Conservation (phyloP, 2,888 invertebrate genomes). For the Syrphus vitripennis region DNA sequence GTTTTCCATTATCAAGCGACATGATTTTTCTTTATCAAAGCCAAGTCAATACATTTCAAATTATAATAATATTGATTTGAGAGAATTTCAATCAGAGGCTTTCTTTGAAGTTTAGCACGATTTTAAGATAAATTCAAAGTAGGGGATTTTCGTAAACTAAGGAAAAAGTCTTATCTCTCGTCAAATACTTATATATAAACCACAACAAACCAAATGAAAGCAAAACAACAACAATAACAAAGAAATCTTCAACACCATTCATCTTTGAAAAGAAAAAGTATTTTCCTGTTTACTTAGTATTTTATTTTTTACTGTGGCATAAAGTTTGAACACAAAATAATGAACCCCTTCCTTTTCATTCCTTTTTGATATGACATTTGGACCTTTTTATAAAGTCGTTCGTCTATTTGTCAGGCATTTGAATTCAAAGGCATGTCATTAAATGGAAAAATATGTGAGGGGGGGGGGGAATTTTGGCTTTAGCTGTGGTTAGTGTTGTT, state of each 20-base stretch:
- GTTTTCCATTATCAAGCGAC: slow-evolving; percentile 28
- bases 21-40: slow-evolving; percentile 20
- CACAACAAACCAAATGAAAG: neutral
- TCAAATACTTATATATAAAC: neutral
- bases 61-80: neutral
- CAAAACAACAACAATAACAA: neutral
- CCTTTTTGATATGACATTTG: neutral
- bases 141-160: neutral
- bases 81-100: neutral
- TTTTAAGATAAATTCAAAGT: slow-evolving; percentile 8
- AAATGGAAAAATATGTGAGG: neutral
- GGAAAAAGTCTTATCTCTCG: neutral
- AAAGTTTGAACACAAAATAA: slow-evolving; percentile 10
- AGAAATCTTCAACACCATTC: neutral
- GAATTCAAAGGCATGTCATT: slow-evolving; percentile 17
- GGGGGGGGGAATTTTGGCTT: neutral
- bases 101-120: neutral
- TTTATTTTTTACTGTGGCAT: neutral
- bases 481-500: neutral
- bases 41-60: neutral
- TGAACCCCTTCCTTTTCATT: neutral
- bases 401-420: slow-evolving; percentile 19
- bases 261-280: neutral
- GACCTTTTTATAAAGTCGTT: slow-evolving; percentile 19
- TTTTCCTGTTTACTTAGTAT: neutral